Evolutionary conservation across 2,797 vertebrate species (phyloP).

Genomic region (Pitangus sulphuratus): DNA sequence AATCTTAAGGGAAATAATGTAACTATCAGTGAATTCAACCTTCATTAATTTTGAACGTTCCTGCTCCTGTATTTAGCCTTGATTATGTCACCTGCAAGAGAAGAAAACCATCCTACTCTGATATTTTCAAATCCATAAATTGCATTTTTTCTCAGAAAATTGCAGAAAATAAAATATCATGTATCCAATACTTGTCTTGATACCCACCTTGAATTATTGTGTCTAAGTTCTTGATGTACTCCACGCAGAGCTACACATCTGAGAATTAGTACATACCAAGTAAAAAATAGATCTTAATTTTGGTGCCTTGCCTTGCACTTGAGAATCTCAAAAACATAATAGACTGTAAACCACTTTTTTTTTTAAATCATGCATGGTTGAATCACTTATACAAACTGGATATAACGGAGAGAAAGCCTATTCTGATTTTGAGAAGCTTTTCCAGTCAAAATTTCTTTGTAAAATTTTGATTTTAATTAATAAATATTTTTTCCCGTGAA

Average conservation of each 20-base stretch:
- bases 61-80: background rate
- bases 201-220: background rate
- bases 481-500: background rate
- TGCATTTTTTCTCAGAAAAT: background rate
- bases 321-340: background rate
- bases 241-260: background rate
- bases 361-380: background rate
- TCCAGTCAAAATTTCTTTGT: background rate
- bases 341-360: background rate
- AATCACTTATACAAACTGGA: background rate
- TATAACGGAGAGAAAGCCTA: background rate
- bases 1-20: background rate
- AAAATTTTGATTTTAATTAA: background rate
- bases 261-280: background rate
- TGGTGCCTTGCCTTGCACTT: background rate
- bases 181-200: background rate
- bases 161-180: background rate
- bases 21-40: background rate
- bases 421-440: background rate
- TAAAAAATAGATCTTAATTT: background rate
- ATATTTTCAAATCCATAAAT: background rate
- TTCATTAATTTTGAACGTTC: background rate
- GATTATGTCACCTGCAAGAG: background rate
- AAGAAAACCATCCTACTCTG: background rate
- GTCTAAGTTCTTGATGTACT: fast-evolving